These are phyloP conservation scores for Centropus unirufus DNA, from an alignment of 2,113 vertebrate species.

Conservation along the genomic window DNA sequence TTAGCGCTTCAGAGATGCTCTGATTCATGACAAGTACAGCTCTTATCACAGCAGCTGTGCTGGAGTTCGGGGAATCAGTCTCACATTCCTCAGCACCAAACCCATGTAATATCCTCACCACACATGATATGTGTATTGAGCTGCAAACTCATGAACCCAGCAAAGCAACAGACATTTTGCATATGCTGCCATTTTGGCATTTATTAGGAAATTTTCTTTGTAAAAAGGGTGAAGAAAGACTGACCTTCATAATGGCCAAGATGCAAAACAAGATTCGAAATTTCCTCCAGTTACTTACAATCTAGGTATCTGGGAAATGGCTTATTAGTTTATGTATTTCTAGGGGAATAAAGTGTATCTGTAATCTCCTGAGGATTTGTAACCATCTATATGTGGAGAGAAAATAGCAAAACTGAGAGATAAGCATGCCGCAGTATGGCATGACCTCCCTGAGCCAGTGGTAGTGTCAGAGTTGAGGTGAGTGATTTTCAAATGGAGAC, in stretches of 20 bases:
- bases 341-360: neutral
- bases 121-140: fast-evolving
- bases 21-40: neutral
- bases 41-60: neutral
- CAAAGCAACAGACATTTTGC: neutral
- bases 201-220: neutral
- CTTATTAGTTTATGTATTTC: neutral
- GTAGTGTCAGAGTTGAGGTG: neutral
- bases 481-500: neutral
- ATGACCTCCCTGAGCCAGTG: neutral
- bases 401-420: neutral
- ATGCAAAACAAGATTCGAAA: neutral
- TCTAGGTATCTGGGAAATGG: neutral
- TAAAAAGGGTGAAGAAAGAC: neutral
- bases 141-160: neutral
- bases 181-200: neutral
- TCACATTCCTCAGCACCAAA: neutral
- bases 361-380: neutral
- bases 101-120: neutral
- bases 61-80: neutral
- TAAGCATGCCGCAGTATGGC: neutral
- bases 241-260: neutral
- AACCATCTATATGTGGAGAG: neutral
- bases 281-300: neutral
- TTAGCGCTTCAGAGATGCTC: neutral